Evolutionary conservation across 2,113 vertebrate genomes (phyloP).

Genomic region (Laticauda colubrina): DNA sequence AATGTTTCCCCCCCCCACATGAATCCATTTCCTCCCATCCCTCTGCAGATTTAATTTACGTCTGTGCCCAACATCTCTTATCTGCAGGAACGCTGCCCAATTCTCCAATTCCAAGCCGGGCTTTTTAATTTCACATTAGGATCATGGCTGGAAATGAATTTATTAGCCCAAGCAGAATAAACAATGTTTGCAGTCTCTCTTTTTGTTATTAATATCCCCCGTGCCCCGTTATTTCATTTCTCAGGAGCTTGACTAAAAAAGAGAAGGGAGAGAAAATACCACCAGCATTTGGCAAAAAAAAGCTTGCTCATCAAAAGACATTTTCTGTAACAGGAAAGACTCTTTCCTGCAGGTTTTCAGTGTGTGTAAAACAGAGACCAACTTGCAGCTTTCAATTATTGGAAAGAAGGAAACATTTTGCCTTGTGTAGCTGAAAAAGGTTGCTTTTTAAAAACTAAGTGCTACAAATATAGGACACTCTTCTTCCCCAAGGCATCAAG

Average conservation of each 20-base stretch:
- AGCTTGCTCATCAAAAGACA: not conserved
- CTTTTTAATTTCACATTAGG: constrained; percentile 64
- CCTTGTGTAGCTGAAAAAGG: not conserved
- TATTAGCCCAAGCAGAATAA: constrained; percentile 63
- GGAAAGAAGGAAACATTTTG: not conserved
- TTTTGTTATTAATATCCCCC: constrained; percentile 34
- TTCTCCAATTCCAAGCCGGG: constrained; percentile 48
- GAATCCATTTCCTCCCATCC: constrained; percentile 25
- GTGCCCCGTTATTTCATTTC: constrained; percentile 3
- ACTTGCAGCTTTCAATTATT: not conserved
- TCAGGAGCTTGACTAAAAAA: not conserved
- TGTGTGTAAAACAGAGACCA: not conserved
- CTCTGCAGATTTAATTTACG: constrained; percentile 23
- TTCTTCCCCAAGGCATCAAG: no score
- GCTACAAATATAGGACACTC: not conserved
- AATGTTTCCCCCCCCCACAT: constrained; percentile 1
- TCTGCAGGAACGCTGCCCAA: constrained; percentile 52
- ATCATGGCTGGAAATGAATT: constrained; percentile 58
- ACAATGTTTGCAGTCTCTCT: constrained; percentile 38
- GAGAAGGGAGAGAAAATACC: no score
- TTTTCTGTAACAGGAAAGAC: not conserved
- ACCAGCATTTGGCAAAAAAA: no score
- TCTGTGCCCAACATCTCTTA: constrained; percentile 50
- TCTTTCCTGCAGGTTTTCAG: not conserved
- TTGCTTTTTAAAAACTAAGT: not conserved